These are phyloP conservation scores for Parapsyche elsis DNA, from an alignment of 1,140 invertebrate species.

Conservation along the genomic window DNA sequence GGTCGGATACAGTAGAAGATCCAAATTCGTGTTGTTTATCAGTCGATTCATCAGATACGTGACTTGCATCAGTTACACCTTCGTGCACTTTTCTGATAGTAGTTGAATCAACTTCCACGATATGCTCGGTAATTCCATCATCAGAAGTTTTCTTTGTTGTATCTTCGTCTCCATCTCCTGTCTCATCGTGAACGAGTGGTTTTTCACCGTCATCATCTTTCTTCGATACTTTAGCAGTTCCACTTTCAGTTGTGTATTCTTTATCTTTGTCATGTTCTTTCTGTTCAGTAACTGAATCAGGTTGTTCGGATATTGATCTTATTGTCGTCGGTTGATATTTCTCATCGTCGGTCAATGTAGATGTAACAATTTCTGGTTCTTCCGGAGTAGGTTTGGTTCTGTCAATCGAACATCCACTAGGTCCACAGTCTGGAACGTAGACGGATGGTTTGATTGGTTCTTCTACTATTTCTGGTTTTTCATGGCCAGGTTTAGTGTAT, in stretches of 20 bases:
- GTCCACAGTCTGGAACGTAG: slow-evolving; percentile 49
- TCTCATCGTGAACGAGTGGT: slow-evolving; percentile 45
- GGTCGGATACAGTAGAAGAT: background rate
- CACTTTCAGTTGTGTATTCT: slow-evolving; percentile 40
- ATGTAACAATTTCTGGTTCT: slow-evolving; percentile 36
- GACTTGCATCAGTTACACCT: background rate
- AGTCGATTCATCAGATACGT: background rate
- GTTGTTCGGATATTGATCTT: background rate
- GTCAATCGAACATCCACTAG: slow-evolving; percentile 44
- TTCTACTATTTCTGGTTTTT: slow-evolving; percentile 53
- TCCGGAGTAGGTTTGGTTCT: slow-evolving; percentile 44
- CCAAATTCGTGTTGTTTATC: background rate
- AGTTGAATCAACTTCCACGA: background rate
- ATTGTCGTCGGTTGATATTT: slow-evolving; percentile 2
- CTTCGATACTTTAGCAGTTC: slow-evolving; percentile 47
- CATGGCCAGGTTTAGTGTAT: slow-evolving; percentile 42
- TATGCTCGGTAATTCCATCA: background rate
- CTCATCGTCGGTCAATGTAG: slow-evolving; percentile 31
- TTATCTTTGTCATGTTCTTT: slow-evolving; percentile 23
- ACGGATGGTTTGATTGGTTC: slow-evolving; percentile 56
- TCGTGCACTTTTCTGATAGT: background rate
- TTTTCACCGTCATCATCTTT: slow-evolving; percentile 48
- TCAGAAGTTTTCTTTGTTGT: slow-evolving; percentile 11
- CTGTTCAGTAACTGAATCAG: slow-evolving; percentile 14
- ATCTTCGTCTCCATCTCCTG: slow-evolving; percentile 14